A percentile compares a stretch with the other conserved stretches of the same genome.
Evolutionary conservation across 2,888 invertebrate genomes (phyloP).

Genomic region (Mythimna loreyi): DNA sequence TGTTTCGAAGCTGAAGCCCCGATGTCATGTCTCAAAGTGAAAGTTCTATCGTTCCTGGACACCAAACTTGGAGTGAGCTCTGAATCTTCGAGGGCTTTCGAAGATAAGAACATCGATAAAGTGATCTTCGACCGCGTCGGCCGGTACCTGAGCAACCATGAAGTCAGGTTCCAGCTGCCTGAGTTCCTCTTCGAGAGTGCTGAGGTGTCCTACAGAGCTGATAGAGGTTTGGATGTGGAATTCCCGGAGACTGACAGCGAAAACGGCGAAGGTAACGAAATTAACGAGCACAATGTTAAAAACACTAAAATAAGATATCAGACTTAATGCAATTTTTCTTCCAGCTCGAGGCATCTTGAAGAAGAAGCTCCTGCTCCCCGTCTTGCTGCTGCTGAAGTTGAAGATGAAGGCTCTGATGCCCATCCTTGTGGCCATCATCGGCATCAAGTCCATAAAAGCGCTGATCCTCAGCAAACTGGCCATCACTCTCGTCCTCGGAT

Average conservation of each 20-base stretch:
- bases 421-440: conserved; percentile 94
- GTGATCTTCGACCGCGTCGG: conserved; percentile 94
- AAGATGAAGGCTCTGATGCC: conserved; percentile 96
- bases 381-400: conserved; percentile 94
- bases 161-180: conserved; percentile 94
- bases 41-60: conserved; percentile 94
- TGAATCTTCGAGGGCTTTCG: conserved; percentile 91
- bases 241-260: conserved; percentile 88
- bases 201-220: conserved; percentile 92
- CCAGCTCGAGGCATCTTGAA: conserved; percentile 95
- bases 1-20: conserved; percentile 93
- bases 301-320: background rate
- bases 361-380: conserved; percentile 95
- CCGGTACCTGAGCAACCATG: conserved; percentile 93
- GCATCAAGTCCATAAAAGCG: conserved; percentile 96
- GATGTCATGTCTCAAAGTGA: conserved; percentile 94
- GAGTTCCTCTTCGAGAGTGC: conserved; percentile 93
- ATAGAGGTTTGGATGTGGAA: conserved; percentile 92
- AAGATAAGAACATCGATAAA: conserved; percentile 93
- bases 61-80: conserved; percentile 92
- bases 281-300: background rate
- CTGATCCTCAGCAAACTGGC: conserved; percentile 96
- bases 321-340: conserved; percentile 65
- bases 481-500: conserved; percentile 95
- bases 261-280: conserved; percentile 89